These are phyloP conservation scores for Drosophila serrata DNA, from an alignment of 1,140 invertebrate species.

Conservation along the genomic window DNA sequence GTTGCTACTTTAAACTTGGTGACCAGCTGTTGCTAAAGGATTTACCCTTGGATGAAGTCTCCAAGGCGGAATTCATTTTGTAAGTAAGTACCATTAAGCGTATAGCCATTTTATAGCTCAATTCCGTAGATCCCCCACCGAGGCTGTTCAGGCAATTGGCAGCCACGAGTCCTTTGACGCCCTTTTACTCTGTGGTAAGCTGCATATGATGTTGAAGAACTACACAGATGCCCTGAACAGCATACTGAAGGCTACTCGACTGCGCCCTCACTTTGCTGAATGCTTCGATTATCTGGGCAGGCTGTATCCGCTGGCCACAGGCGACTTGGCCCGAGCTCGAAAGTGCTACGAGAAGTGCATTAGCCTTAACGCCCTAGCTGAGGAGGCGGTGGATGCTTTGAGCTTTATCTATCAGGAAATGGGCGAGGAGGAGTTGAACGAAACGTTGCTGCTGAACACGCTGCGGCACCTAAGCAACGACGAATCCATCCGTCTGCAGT, in stretches of 20 bases:
- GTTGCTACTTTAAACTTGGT: conserved; percentile 64
- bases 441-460: conserved; percentile 89
- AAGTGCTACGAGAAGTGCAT: conserved; percentile 94
- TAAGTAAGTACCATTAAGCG: conserved; percentile 14
- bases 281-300: conserved; percentile 92
- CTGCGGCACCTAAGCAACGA: conserved; percentile 86
- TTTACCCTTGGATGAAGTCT: conserved; percentile 46
- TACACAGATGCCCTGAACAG: conserved; percentile 88
- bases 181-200: conserved; percentile 88
- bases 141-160: conserved; percentile 87
- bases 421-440: conserved; percentile 89
- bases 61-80: conserved; percentile 66
- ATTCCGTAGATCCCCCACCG: conserved; percentile 66
- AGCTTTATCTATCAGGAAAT: conserved; percentile 91
- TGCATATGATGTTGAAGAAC: conserved; percentile 88
- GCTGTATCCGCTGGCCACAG: conserved; percentile 88
- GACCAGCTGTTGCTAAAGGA: conserved; percentile 43
- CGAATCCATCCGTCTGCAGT: conserved; percentile 91
- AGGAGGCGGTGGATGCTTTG: conserved; percentile 89
- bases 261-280: conserved; percentile 90
- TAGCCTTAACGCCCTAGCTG: conserved; percentile 89
- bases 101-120: neutral
- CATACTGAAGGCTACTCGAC: conserved; percentile 91
- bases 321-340: conserved; percentile 89
- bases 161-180: conserved; percentile 85